A percentile compares a stretch with the other conserved stretches of the same genome.
Conservation (phyloP, 2,797 vertebrate genomes). For the Peromyscus melanophrys region DNA sequence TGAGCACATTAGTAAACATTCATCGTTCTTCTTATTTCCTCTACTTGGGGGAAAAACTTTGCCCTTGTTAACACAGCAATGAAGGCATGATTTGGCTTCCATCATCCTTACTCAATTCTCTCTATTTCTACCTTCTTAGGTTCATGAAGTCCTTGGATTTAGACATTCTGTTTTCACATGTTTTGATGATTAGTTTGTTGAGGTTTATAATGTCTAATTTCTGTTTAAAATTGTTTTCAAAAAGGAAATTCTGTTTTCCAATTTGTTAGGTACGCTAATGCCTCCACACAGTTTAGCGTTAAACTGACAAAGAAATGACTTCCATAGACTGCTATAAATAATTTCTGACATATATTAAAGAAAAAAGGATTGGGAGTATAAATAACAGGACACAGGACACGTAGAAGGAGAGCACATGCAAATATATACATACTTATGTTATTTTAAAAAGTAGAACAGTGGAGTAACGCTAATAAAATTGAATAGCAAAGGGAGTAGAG, state of each 20-base stretch:
- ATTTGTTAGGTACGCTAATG: not conserved
- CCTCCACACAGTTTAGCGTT: not conserved
- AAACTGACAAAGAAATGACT: not conserved
- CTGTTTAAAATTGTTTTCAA: not conserved
- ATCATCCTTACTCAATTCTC: not conserved
- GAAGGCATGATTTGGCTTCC: not conserved
- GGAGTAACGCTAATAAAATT: not conserved
- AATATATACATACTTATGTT: not conserved
- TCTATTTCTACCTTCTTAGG: not conserved
- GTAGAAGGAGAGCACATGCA: not conserved
- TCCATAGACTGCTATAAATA: not conserved
- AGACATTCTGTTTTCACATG: not conserved
- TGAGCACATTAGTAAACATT: slow-evolving; percentile 16
- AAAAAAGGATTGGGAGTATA: not conserved
- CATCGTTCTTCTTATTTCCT: not conserved
- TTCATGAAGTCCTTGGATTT: not conserved
- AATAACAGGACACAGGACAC: not conserved
- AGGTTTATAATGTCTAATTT: not conserved
- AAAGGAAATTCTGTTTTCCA: not conserved
- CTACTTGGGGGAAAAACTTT: not conserved
- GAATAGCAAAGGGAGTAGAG: not conserved
- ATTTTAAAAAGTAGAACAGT: not conserved
- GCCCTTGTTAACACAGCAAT: not conserved
- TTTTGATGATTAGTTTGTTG: not conserved
- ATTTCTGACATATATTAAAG: not conserved